Evolutionary conservation across 1,140 invertebrate genomes (phyloP), one percentile per base, ranked within the genome.

Genomic region (Drosophila albomicans): DNA sequence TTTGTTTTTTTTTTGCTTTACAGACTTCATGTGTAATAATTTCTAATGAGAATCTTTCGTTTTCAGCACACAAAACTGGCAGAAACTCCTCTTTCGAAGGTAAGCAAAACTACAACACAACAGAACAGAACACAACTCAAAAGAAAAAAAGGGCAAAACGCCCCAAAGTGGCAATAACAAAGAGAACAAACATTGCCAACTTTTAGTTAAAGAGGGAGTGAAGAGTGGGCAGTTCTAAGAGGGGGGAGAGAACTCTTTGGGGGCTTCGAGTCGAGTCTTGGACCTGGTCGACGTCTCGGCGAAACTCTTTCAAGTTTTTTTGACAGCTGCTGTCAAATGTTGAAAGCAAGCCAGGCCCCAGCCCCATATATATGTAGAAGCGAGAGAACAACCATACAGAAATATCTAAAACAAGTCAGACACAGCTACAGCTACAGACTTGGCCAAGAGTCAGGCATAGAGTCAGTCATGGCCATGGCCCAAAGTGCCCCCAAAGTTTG

Each of bases 311-410:
- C 69, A 89, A 89, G 86, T 89, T 88, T 80, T 88, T 89, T 85
- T 89, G 85, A 89, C 85, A 89, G 86, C 85, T 85, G 85, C 85
- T 89, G 85, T 89, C 85, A 89, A 89, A 89, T 85, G 85, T 81
- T 89, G 85, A 89, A 89, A 89, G 80, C 81, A 78, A 85, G 80
- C 81, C 77, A 79, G 76, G 43, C 45, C 58, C 73, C 84, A 84
- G 81, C 72, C 81, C 74, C 78, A 81, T 69, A 81, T 69, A 78
- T 25, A 38, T 25, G 20, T 25, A 25, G 20, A 25, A 25, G 20
- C 52, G 35, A 32, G 28, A 49, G 48, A 48, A 15, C 61, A 71
- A 71, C 41, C 66, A 68, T 70, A 67, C 67, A 89, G 63, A 87
- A 88, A 89, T 25, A 25, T 89, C 85, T 81, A 85, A 89, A 89